Percentiles rank a stretch among this genome's conserved stretches.
Evolutionary conservation across 2,113 vertebrate genomes (phyloP).

Genomic region (Brachyhypopomus occidentalis): DNA sequence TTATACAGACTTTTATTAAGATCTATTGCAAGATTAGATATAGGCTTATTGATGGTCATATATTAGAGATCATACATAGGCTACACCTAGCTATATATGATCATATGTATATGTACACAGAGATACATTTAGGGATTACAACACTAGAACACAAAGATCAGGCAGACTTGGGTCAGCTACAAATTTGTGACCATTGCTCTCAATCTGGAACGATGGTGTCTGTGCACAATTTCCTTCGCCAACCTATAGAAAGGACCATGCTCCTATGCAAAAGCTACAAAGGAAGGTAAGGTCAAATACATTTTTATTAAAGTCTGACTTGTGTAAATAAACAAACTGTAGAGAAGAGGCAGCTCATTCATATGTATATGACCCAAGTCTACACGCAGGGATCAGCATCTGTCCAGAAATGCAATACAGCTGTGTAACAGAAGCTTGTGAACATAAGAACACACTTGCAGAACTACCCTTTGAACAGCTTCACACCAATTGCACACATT

Average conservation of each 20-base stretch:
- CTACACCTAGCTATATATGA: constrained; percentile 55
- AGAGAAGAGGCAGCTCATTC: background rate
- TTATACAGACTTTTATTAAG: constrained; percentile 47
- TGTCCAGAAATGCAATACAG: constrained; percentile 53
- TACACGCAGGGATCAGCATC: constrained; percentile 48
- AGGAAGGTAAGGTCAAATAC: no score
- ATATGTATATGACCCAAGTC: constrained; percentile 33
- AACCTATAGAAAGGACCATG: background rate
- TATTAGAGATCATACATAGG: constrained; percentile 55
- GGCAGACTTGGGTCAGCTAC: constrained; percentile 44
- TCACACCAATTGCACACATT: constrained; percentile 60
- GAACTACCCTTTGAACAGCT: constrained; percentile 53
- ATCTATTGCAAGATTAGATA: constrained; percentile 64
- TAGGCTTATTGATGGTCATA: constrained; percentile 60
- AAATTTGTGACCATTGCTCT: background rate
- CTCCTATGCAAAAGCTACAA: background rate
- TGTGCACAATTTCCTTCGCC: background rate
- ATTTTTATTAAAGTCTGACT: no score
- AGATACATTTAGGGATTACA: constrained; percentile 59
- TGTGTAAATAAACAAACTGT: background rate
- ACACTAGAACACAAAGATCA: constrained; percentile 62
- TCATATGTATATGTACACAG: constrained; percentile 56
- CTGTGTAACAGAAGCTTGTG: constrained; percentile 46
- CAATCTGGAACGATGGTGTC: background rate
- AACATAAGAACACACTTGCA: constrained; percentile 47